Evolutionary conservation across 2,113 vertebrate species (phyloP).

Genomic region (Phyllostomus discolor): DNA sequence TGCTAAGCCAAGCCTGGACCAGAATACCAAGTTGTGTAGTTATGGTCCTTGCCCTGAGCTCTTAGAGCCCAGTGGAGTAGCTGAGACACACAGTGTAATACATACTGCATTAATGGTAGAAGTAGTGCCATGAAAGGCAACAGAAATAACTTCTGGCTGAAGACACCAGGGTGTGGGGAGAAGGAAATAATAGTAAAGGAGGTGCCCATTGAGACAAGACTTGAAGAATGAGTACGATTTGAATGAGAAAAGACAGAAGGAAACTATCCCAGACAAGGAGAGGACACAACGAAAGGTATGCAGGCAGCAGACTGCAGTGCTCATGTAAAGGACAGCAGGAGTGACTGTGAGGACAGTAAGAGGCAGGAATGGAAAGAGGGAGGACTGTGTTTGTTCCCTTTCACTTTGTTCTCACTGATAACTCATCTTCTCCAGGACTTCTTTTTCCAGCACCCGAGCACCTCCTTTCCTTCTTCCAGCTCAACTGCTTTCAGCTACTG

Average conservation of each 20-base stretch:
- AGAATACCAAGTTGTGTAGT: neutral
- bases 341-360: neutral
- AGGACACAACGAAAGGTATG: neutral
- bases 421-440: neutral
- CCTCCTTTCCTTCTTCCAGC: neutral
- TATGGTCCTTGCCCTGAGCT: neutral
- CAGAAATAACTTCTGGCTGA: neutral
- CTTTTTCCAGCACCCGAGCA: neutral
- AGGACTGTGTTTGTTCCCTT: neutral
- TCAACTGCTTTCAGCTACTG: neutral
- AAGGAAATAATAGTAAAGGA: neutral
- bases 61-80: neutral
- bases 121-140: neutral
- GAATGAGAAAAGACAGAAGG: neutral
- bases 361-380: neutral
- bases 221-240: neutral
- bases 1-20: neutral
- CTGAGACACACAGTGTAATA: neutral
- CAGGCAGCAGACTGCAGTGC: neutral
- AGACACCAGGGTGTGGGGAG: neutral
- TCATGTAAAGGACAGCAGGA: neutral
- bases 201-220: neutral
- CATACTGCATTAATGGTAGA: neutral
- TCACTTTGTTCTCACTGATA: neutral
- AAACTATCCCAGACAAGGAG: neutral